Conservation (phyloP, 2,113 vertebrate species). For the Nanger granti region DNA sequence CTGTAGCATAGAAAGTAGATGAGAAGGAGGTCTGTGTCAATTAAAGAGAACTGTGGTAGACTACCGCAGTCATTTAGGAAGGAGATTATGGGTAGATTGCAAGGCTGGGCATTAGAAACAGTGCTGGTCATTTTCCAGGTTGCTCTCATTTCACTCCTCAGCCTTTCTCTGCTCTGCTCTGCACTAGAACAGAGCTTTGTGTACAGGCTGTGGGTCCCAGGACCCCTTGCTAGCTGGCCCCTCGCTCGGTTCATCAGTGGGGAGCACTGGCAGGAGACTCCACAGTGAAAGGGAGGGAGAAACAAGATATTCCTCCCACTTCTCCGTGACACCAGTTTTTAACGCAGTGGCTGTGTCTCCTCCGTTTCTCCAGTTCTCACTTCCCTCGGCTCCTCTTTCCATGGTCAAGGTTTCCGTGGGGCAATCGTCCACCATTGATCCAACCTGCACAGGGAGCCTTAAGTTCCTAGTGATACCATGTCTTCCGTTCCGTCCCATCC, state of each 20-base stretch:
- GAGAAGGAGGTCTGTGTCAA: not conserved
- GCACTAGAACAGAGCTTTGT: not conserved
- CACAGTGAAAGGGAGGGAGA: not conserved
- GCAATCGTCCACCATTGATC: rapidly evolving
- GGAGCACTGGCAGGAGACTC: not conserved
- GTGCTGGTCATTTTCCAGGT: not conserved
- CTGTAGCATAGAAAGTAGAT: not conserved
- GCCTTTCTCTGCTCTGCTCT: not conserved
- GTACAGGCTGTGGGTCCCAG: not conserved
- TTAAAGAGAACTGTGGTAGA: not conserved
- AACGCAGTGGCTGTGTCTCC: not conserved
- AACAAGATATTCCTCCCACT: no score
- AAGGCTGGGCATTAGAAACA: not conserved
- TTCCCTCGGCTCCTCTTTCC: not conserved
- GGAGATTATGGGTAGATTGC: not conserved
- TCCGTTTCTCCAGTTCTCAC: not conserved
- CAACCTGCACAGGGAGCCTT: rapidly evolving
- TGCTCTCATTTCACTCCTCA: not conserved
- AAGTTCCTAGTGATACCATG: not conserved
- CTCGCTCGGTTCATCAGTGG: rapidly evolving
- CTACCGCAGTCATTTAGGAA: rapidly evolving
- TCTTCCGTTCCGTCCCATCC: rapidly evolving
- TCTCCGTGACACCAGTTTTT: not conserved
- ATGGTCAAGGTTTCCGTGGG: rapidly evolving
- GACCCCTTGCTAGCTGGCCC: not conserved